A percentile compares a stretch with the other conserved stretches of the same genome.
phyloP scores from a whole-genome alignment of 2,888 invertebrate species.

The Hemaris fuciformis region DNA sequence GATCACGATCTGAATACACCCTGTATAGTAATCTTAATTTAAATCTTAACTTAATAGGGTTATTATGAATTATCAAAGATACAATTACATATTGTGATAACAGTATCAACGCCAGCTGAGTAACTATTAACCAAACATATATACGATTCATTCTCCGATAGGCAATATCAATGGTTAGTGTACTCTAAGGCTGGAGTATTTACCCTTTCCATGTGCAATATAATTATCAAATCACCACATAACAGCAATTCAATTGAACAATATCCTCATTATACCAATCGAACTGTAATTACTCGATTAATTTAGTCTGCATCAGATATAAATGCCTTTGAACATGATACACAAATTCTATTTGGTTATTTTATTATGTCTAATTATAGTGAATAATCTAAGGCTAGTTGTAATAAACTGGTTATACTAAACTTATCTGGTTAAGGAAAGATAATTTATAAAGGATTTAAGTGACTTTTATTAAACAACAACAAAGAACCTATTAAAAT shows the following conservation, averaged over 20 bases:
- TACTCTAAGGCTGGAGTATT: no score
- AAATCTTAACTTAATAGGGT: no score
- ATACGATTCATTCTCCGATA: no score
- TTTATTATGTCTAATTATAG: not conserved
- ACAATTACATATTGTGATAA: no score
- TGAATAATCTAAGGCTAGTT: not conserved
- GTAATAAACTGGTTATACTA: not conserved
- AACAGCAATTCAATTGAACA: not conserved
- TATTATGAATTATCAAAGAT: no score
- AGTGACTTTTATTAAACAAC: no score
- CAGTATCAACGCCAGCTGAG: no score
- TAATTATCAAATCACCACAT: not conserved
- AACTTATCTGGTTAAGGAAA: not conserved
- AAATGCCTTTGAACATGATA: not conserved
- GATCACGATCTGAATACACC: no score
- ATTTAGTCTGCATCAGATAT: not conserved
- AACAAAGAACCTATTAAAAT: no score
- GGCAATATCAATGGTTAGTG: not conserved
- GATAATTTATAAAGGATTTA: no score
- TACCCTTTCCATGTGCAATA: not conserved
- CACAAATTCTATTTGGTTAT: not conserved
- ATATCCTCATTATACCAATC: slow-evolving; percentile 3
- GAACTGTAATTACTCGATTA: not conserved
- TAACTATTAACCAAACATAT: no score
- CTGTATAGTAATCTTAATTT: no score